phyloP scores from a whole-genome alignment of 2,797 vertebrate species.

The Phataginus tetradactyla region DNA sequence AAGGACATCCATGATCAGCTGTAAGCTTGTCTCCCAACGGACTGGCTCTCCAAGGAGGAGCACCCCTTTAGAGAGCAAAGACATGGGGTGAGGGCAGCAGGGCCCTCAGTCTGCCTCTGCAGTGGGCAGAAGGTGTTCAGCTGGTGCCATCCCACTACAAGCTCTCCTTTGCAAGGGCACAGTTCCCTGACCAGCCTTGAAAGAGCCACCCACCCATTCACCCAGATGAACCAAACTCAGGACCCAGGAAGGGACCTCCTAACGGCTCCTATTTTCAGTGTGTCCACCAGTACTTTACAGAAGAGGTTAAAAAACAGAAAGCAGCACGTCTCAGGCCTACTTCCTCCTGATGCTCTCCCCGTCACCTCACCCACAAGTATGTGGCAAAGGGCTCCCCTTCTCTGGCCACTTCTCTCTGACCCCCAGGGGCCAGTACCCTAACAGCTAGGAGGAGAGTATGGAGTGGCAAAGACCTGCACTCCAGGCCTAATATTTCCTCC shows the following conservation, averaged over 20 bases:
- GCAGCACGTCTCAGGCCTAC: neutral
- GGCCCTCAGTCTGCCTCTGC: too few species aligned
- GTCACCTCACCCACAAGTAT: neutral
- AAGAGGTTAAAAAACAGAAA: neutral
- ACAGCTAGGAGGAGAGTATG: neutral
- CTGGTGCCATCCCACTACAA: neutral
- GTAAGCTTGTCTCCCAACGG: slow-evolving; percentile 98
- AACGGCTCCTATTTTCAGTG: neutral
- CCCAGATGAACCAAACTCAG: neutral
- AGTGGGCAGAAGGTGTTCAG: neutral
- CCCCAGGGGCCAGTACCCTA: neutral
- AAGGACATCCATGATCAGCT: slow-evolving; percentile 94
- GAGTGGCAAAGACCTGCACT: neutral
- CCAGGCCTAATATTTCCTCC: neutral
- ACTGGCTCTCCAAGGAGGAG: slow-evolving; percentile 97
- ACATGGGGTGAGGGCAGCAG: neutral
- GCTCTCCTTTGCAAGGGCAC: neutral
- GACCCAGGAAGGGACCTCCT: neutral
- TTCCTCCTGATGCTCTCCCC: neutral
- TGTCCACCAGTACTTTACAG: neutral
- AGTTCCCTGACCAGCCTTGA: neutral
- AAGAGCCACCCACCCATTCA: neutral
- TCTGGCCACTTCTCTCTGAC: neutral
- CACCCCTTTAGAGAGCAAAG: slow-evolving; percentile 88
- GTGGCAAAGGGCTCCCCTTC: neutral